These are phyloP conservation scores for Smittia aterrima DNA, from an alignment of 2,888 invertebrate species.

Conservation along the genomic window DNA sequence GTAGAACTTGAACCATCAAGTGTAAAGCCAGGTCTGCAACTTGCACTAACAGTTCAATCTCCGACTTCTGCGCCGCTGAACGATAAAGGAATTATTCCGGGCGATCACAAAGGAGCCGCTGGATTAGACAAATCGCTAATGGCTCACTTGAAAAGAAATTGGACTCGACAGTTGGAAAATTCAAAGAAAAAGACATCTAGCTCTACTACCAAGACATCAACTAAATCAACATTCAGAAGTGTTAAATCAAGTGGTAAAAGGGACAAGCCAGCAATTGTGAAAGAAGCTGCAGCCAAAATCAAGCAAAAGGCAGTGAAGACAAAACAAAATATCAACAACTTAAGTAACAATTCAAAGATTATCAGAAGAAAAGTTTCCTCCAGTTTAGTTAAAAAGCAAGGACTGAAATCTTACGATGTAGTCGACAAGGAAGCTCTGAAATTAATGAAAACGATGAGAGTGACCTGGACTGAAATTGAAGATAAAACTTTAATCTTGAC, in stretches of 20 bases:
- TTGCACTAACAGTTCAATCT: constrained; percentile 52
- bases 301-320: not conserved
- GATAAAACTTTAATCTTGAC: constrained; percentile 67
- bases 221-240: not conserved
- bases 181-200: not conserved
- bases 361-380: not conserved
- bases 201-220: not conserved
- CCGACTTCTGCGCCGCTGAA: constrained; percentile 54
- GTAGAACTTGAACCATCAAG: constrained; percentile 56
- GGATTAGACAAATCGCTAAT: constrained; percentile 68
- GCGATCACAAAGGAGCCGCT: constrained; percentile 69
- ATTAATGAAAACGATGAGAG: constrained; percentile 53
- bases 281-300: constrained; percentile 30
- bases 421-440: constrained; percentile 31
- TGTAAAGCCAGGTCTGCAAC: constrained; percentile 56
- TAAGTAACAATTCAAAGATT: not conserved
- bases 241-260: not conserved
- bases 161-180: constrained; percentile 56
- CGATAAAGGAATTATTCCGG: constrained; percentile 65
- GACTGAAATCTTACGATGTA: not conserved
- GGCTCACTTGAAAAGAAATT: constrained; percentile 64
- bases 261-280: not conserved
- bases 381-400: not conserved
- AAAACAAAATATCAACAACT: not conserved
- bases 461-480: constrained; percentile 66